phyloP scores from a whole-genome alignment of 2,888 invertebrate genomes.

The Encarsia formosa region DNA sequence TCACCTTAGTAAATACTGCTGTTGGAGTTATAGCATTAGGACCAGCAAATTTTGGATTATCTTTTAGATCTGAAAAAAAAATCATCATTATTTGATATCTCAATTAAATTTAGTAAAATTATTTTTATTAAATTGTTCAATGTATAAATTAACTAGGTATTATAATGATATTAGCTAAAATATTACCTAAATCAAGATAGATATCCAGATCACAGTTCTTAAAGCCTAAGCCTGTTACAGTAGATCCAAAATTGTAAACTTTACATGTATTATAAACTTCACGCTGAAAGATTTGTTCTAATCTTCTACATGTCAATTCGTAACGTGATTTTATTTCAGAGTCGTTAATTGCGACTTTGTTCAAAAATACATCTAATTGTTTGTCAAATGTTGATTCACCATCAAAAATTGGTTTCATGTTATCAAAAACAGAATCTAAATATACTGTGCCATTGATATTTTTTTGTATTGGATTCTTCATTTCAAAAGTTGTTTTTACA shows the following conservation, averaged over 20 bases:
- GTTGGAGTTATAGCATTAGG: slow-evolving; percentile 5
- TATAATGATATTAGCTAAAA: too few relatives aligned
- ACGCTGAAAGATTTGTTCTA: slow-evolving; percentile 36
- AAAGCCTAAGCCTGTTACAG: slow-evolving; percentile 67
- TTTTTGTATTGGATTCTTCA: too few relatives aligned
- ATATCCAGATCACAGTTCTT: slow-evolving; percentile 72
- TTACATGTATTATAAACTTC: slow-evolving; percentile 40
- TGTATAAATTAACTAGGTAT: too few relatives aligned
- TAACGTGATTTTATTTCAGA: slow-evolving; percentile 35
- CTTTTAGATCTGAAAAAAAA: too few relatives aligned
- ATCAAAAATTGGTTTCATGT: slow-evolving; percentile 35
- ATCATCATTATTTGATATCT: too few relatives aligned
- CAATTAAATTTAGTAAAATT: too few relatives aligned
- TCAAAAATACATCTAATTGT: slow-evolving; percentile 37
- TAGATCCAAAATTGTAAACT: slow-evolving; percentile 68
- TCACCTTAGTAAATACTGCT: slow-evolving; percentile 47
- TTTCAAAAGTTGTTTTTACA: too few relatives aligned
- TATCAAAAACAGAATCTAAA: slow-evolving; percentile 33
- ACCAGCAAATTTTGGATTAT: slow-evolving; percentile 29
- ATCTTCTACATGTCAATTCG: slow-evolving; percentile 32
- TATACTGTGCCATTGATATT: slow-evolving; percentile 17
- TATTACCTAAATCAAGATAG: slow-evolving; percentile 56
- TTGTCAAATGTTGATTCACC: slow-evolving; percentile 33
- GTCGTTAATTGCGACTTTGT: slow-evolving; percentile 33
- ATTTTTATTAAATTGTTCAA: too few relatives aligned